phyloP scores from a whole-genome alignment of 2,888 invertebrate genomes.

The Pyralis farinalis region DNA sequence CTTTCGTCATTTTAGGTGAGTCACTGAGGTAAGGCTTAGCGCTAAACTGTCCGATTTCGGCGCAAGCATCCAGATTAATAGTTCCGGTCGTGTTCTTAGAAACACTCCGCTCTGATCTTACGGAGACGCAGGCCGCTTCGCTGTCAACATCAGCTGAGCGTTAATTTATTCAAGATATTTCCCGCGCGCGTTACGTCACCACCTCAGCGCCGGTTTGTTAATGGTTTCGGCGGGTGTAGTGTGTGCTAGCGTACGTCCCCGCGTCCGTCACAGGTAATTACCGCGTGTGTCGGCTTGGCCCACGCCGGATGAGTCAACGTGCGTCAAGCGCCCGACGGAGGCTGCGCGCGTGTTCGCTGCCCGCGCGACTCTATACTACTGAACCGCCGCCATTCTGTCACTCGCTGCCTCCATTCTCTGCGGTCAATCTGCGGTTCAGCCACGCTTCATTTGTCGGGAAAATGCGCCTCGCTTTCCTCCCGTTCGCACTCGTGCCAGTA shows the following conservation, averaged over 20 bases:
- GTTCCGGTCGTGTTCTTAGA: conserved; percentile 42
- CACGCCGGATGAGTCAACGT: conserved; percentile 33
- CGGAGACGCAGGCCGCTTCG: conserved; percentile 22
- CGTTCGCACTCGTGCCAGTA: conserved; percentile 34
- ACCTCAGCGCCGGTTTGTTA: conserved; percentile 24
- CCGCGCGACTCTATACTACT: conserved; percentile 71
- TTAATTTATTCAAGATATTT: conserved; percentile 47
- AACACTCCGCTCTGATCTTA: conserved; percentile 19
- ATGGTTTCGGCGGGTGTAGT: conserved; percentile 24
- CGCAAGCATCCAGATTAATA: conserved; percentile 40
- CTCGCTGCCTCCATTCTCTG: conserved; percentile 80
- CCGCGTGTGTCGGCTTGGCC: conserved; percentile 23
- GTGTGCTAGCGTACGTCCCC: conserved; percentile 30
- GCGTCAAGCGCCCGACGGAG: conserved; percentile 23
- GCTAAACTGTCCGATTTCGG: conserved; percentile 42
- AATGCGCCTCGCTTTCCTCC: conserved; percentile 62
- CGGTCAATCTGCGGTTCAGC: conserved; percentile 81
- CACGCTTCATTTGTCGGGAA: conserved; percentile 82
- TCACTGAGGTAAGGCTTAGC: conserved; percentile 45
- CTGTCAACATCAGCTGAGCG: conserved; percentile 68
- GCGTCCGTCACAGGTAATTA: conserved; percentile 41
- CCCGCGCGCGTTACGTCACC: conserved; percentile 42
- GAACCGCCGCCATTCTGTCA: conserved; percentile 79
- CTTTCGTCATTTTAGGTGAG: conserved; percentile 79
- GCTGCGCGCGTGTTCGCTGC: conserved; percentile 58